Conservation (phyloP, 2,797 vertebrate species). For the Champsocephalus gunnari region DNA sequence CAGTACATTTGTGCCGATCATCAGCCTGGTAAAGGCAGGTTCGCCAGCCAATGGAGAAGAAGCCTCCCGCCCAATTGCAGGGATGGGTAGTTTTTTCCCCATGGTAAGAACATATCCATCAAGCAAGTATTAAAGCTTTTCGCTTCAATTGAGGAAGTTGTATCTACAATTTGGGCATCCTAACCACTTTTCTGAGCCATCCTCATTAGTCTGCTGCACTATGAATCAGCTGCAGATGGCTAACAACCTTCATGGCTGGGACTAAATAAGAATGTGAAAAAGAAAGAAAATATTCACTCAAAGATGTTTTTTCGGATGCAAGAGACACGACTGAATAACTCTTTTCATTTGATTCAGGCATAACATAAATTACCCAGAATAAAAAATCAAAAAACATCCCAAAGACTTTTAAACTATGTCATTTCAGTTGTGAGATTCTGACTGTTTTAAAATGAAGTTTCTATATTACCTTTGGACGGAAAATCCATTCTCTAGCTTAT, state of each 20-base stretch:
- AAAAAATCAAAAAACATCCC: slow-evolving; percentile 24
- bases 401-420: slow-evolving; percentile 27
- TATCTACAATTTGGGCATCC: no score
- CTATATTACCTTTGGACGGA: neutral
- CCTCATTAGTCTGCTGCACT: slow-evolving; percentile 10
- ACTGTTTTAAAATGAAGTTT: slow-evolving; percentile 18
- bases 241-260: neutral
- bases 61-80: no score
- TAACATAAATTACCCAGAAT: slow-evolving; percentile 24
- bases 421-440: slow-evolving; percentile 16
- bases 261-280: neutral
- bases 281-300: slow-evolving; percentile 2
- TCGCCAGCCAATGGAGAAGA: no score
- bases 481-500: neutral
- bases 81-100: no score
- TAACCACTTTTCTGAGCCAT: no score
- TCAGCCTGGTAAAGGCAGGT: no score
- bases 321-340: neutral
- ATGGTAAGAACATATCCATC: no score
- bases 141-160: no score
- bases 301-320: slow-evolving; percentile 19
- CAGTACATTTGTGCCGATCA: no score
- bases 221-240: neutral
- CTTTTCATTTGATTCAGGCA: slow-evolving; percentile 27
- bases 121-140: no score